A percentile compares a stretch with the other conserved stretches of the same genome.
Conservation (phyloP, 2,113 vertebrate species). For the Maccullochella peelii region DNA sequence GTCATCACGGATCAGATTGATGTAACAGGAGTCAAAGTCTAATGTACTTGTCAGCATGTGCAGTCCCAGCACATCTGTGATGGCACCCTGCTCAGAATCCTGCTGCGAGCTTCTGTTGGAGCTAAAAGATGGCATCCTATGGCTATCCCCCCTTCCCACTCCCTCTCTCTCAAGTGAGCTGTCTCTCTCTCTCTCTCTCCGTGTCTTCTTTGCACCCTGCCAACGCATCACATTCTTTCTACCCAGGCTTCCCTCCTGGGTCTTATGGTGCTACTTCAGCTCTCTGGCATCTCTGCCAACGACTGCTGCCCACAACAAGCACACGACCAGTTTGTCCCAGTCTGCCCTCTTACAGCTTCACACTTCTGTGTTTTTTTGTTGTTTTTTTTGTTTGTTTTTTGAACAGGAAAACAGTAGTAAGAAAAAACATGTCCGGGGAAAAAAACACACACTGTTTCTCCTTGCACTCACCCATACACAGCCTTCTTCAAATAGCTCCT, state of each 20-base stretch:
- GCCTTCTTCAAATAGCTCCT: constrained; percentile 71
- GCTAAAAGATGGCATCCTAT: constrained; percentile 45
- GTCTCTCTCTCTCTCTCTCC: neutral
- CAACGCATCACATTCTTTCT: constrained; percentile 51
- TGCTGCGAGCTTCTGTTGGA: constrained; percentile 58
- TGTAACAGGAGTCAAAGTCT: constrained; percentile 44
- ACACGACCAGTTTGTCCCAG: constrained; percentile 53
- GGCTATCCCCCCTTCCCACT: constrained; percentile 17
- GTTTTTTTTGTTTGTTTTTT: constrained; percentile 36
- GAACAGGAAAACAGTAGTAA: constrained; percentile 30
- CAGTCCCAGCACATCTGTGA: constrained; percentile 47
- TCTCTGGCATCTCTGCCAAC: constrained; percentile 40
- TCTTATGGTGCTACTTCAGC: constrained; percentile 56
- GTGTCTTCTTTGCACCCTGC: constrained; percentile 53
- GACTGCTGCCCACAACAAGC: constrained; percentile 47
- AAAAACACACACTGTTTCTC: constrained; percentile 26
- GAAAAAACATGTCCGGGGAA: constrained; percentile 25
- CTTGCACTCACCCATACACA: constrained; percentile 20
- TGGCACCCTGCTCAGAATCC: constrained; percentile 55
- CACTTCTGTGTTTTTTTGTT: constrained; percentile 23
- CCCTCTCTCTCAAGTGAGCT: neutral
- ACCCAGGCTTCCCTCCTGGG: constrained; percentile 41
- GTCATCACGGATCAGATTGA: constrained; percentile 41
- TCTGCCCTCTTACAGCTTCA: constrained; percentile 31
- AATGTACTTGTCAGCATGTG: constrained; percentile 55